Percentiles rank a stretch among this genome's conserved stretches.
phyloP scores from a whole-genome alignment of 2,113 vertebrate species.

The Crotalus tigris region DNA sequence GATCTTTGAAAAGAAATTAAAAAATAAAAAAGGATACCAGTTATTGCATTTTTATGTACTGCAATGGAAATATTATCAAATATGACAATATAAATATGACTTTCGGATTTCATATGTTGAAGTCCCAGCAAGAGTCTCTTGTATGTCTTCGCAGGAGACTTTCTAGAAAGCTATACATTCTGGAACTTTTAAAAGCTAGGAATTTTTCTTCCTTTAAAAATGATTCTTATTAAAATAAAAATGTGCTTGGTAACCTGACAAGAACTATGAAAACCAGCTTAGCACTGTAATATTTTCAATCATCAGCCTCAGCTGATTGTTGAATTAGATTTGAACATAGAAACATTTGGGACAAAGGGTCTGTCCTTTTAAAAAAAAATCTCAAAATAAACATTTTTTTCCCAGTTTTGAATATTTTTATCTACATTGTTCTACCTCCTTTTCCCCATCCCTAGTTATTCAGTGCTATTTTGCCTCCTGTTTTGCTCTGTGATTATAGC shows the following conservation, averaged over 20 bases:
- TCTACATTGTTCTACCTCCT: not conserved
- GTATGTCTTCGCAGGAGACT: not conserved
- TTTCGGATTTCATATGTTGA: not conserved
- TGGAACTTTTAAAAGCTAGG: not conserved
- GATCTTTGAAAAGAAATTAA: not conserved
- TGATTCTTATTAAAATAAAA: not conserved
- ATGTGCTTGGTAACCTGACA: not conserved
- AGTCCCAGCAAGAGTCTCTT: not conserved
- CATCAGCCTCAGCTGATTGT: too few species aligned
- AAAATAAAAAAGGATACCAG: not conserved
- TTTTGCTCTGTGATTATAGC: not conserved
- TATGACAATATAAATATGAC: not conserved
- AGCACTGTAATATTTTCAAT: not conserved
- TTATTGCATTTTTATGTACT: not conserved
- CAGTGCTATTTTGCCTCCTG: not conserved
- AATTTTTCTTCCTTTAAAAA: not conserved
- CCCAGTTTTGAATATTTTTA: not conserved
- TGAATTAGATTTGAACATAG: not conserved
- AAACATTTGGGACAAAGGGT: not conserved
- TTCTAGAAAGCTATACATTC: not conserved
- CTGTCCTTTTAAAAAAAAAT: not conserved
- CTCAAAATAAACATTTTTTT: not conserved
- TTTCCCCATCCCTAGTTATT: not conserved
- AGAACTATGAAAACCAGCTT: not conserved
- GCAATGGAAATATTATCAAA: not conserved